These are phyloP conservation scores for Galagoides demidoff DNA, from an alignment of 2,797 vertebrate genomes.

Conservation along the genomic window DNA sequence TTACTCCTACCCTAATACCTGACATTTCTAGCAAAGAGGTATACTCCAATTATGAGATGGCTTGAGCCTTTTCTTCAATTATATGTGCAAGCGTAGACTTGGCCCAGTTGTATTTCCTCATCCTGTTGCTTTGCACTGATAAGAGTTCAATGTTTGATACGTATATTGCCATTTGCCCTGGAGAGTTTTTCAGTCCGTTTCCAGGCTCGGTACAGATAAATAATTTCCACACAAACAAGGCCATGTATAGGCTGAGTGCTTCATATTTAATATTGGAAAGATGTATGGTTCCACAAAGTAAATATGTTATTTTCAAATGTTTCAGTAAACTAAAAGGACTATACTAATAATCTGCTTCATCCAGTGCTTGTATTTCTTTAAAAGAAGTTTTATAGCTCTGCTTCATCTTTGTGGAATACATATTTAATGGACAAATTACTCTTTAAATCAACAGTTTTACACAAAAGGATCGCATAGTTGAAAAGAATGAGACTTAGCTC, in stretches of 20 bases:
- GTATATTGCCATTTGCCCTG: background rate
- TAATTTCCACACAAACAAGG: constrained; percentile 35
- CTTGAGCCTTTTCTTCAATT: background rate
- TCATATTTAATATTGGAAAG: constrained; percentile 49
- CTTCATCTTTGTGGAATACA: background rate
- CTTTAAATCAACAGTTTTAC: constrained; percentile 61
- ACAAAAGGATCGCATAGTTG: background rate
- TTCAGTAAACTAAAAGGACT: constrained; percentile 20
- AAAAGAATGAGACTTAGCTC: constrained; percentile 59
- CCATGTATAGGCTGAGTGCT: background rate
- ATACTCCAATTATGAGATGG: background rate
- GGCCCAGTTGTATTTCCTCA: background rate
- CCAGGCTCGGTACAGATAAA: background rate
- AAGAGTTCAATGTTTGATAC: background rate
- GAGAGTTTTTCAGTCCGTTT: background rate
- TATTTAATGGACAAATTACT: constrained; percentile 61
- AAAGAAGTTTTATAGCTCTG: constrained; percentile 35
- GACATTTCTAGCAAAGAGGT: background rate
- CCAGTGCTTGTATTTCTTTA: background rate
- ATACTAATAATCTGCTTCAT: constrained; percentile 15
- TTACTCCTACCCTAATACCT: background rate
- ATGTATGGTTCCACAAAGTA: background rate
- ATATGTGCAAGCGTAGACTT: background rate
- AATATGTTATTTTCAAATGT: constrained; percentile 49
- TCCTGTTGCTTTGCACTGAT: background rate